Percentiles rank a stretch among this genome's conserved stretches.
Conservation (phyloP, 2,888 invertebrate genomes). For the Lasioglossum vierecki region DNA sequence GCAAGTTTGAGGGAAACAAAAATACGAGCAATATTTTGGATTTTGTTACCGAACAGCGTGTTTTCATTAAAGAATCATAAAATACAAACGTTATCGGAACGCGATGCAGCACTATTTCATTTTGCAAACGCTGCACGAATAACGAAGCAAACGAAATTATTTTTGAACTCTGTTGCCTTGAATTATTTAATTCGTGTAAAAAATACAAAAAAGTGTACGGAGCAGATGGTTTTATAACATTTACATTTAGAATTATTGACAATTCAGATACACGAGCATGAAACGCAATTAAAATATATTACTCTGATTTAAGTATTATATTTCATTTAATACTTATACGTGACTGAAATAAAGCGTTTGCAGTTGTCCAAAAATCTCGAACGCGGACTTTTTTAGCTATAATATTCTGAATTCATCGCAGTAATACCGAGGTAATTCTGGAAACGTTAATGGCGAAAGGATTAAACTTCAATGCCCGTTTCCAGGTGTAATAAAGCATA, state of each 20-base stretch:
- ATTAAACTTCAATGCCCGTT: background rate
- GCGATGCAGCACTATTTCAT: background rate
- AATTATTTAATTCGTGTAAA: background rate
- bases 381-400: background rate
- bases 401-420: background rate
- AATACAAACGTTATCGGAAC: background rate
- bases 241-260: background rate
- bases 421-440: background rate
- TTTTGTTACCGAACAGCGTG: background rate
- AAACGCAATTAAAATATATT: background rate
- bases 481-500: background rate
- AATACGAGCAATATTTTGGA: too few species aligned
- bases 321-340: background rate
- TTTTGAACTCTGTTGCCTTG: background rate
- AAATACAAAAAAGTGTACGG: background rate
- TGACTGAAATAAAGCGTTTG: too few species aligned
- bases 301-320: background rate
- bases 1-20: too few species aligned
- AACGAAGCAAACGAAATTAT: background rate
- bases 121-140: background rate
- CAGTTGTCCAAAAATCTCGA: background rate
- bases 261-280: background rate
- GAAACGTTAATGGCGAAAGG: background rate
- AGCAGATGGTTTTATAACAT: background rate
- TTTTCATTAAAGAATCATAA: background rate